Conservation (phyloP, 2,797 vertebrate species). For the Gobionotothen gibberifrons region DNA sequence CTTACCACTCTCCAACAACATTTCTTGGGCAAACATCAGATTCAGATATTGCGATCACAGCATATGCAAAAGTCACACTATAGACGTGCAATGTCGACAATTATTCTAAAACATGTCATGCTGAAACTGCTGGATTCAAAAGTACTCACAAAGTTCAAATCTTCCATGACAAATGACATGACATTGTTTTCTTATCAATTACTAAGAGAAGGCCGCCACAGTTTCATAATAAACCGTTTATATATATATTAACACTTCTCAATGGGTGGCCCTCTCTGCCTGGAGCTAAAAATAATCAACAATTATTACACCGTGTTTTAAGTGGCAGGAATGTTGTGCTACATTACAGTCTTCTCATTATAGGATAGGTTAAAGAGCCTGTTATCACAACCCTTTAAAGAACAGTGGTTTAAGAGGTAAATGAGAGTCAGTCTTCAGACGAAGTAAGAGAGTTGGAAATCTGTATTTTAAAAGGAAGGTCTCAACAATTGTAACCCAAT, state of each 20-base stretch:
- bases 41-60: no score
- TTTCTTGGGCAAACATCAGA: neutral
- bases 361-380: constrained; percentile 6
- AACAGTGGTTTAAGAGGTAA: constrained; percentile 3
- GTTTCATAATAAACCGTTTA: no score
- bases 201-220: no score
- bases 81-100: no score
- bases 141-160: no score
- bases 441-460: constrained; percentile 2
- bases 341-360: neutral
- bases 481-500: neutral
- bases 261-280: no score
- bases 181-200: no score
- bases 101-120: no score
- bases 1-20: neutral
- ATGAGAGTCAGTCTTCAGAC: neutral
- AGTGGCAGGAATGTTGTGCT: neutral
- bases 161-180: no score
- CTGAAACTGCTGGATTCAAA: no score
- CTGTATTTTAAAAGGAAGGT: neutral
- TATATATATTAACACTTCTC: no score
- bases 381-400: constrained; percentile 18
- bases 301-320: constrained; percentile 12
- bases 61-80: no score
- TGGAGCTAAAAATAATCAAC: constrained; percentile 13